Conservation (phyloP, 2,888 invertebrate species). For the Cheilosia impressa region DNA sequence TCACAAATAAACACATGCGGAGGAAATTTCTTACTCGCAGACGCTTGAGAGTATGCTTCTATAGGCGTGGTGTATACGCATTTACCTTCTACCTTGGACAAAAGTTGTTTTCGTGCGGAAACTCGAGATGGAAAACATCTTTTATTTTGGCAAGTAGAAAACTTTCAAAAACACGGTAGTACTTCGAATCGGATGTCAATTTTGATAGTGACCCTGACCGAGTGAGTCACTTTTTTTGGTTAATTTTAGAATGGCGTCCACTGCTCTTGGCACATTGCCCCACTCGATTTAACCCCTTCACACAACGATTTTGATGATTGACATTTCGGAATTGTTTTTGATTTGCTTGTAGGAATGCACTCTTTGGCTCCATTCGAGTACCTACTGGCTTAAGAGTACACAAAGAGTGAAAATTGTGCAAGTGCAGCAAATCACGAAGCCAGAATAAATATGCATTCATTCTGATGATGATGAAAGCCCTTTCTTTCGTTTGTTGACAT, state of each 20-base stretch:
- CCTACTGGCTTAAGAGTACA: constrained; percentile 9
- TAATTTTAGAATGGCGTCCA: constrained; percentile 54
- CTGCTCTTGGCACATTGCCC: constrained; percentile 56
- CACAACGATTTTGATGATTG: background rate
- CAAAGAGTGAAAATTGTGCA: constrained; percentile 29
- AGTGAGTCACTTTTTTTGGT: constrained; percentile 49
- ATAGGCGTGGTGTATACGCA: background rate
- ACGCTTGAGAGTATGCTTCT: too few relatives aligned
- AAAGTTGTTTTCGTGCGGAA: constrained; percentile 10
- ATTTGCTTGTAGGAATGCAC: constrained; percentile 12
- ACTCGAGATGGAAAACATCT: constrained; percentile 38
- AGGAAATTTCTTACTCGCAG: constrained; percentile 14
- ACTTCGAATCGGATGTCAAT: constrained; percentile 25
- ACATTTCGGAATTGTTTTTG: constrained; percentile 8
- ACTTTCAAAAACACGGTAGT: background rate
- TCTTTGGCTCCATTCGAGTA: constrained; percentile 11
- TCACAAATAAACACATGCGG: constrained; percentile 46
- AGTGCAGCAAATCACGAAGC: constrained; percentile 37
- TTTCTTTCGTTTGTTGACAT: constrained; percentile 52
- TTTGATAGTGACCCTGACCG: constrained; percentile 55
- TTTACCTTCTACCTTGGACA: constrained; percentile 27
- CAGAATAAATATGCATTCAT: background rate
- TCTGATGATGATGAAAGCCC: constrained; percentile 15
- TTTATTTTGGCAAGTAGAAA: constrained; percentile 1
- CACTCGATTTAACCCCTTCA: constrained; percentile 5